phyloP scores from a whole-genome alignment of 2,888 invertebrate genomes.

The Lacanobia oleracea region DNA sequence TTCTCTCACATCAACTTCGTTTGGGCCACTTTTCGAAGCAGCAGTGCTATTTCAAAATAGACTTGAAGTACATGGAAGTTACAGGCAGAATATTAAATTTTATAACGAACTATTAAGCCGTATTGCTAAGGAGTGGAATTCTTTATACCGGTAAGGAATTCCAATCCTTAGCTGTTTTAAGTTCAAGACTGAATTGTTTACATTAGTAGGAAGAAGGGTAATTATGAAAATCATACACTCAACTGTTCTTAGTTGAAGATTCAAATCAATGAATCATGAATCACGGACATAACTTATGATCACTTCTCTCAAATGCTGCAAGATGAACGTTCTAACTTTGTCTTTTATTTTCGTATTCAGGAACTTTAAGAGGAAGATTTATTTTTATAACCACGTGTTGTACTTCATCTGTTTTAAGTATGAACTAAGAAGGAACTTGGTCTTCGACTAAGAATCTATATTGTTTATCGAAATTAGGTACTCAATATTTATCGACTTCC shows the following conservation, averaged over 20 bases:
- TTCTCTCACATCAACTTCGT: conserved; percentile 19
- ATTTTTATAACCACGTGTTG: not conserved
- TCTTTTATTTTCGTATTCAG: conserved; percentile 10
- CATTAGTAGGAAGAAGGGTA: not conserved
- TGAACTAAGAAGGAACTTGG: not conserved
- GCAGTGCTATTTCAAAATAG: conserved; percentile 5
- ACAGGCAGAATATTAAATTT: not conserved
- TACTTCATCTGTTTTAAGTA: not conserved
- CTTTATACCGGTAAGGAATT: too few relatives aligned
- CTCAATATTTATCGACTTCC: not conserved
- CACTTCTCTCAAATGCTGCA: conserved; percentile 8
- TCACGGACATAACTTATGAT: conserved; percentile 13
- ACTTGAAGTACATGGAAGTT: not conserved
- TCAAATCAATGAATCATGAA: conserved; percentile 18
- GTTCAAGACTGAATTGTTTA: not conserved
- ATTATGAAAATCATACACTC: not conserved
- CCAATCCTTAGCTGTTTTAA: too few relatives aligned
- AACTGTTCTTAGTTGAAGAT: not conserved
- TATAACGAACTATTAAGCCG: not conserved
- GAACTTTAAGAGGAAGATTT: conserved; percentile 10
- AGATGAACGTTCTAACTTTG: conserved; percentile 16
- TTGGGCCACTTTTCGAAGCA: conserved; percentile 11
- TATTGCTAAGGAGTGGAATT: too few relatives aligned
- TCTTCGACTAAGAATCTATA: not conserved
- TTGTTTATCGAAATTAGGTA: conserved; percentile 1